A percentile compares a stretch with the other conserved stretches of the same genome.
Conservation (phyloP, 2,797 vertebrate species). For the Tachyglossus aculeatus region DNA sequence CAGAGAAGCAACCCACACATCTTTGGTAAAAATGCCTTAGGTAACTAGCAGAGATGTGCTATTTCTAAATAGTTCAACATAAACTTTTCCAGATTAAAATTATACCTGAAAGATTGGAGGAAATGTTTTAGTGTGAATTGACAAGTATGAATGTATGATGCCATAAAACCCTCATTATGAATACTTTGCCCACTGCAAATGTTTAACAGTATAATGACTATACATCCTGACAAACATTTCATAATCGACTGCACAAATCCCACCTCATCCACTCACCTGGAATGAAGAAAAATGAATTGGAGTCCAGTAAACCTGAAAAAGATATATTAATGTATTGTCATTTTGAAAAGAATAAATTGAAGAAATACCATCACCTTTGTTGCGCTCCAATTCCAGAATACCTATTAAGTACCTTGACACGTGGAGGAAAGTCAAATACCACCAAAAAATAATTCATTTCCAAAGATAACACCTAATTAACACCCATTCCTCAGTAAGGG, state of each 20-base stretch:
- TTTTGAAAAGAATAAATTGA: constrained; percentile 52
- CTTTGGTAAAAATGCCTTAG: no score
- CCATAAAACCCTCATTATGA: background rate
- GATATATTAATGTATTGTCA: constrained; percentile 21
- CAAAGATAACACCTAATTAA: background rate
- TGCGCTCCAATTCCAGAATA: background rate
- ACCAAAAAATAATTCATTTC: background rate
- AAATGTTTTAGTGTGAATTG: background rate
- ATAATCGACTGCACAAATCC: constrained; percentile 20
- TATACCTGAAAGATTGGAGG: background rate
- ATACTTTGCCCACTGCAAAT: background rate
- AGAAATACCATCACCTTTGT: background rate
- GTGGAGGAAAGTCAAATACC: background rate
- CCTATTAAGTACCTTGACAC: background rate
- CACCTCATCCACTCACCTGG: constrained; percentile 46
- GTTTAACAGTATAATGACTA: constrained; percentile 24
- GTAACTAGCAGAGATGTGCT: no score
- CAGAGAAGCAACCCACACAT: no score
- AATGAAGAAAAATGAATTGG: constrained; percentile 51
- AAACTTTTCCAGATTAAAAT: background rate
- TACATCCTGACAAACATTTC: constrained; percentile 4
- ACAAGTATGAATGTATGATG: background rate
- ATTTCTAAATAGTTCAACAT: no score
- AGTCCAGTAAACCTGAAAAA: constrained; percentile 41
- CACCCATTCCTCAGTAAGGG: background rate